Conservation (phyloP, 2,113 vertebrate species). For the Bos javanicus region DNA sequence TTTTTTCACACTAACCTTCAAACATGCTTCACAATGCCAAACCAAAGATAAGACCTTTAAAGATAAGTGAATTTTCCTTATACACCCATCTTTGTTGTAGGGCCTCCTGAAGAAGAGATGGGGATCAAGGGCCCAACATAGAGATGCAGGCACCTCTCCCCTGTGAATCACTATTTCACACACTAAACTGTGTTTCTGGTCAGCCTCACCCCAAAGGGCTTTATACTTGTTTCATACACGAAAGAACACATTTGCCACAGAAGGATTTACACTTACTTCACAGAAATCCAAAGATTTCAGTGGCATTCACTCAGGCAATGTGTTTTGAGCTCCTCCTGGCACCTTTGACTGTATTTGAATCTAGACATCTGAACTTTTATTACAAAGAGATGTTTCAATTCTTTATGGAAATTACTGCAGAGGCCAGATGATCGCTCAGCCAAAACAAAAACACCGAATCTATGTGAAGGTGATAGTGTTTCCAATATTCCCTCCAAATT, state of each 20-base stretch:
- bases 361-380: background rate
- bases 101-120: background rate
- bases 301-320: background rate
- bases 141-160: background rate
- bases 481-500: background rate
- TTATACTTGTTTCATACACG: background rate
- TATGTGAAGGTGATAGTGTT: background rate
- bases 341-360: background rate
- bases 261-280: background rate
- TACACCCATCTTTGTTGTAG: background rate
- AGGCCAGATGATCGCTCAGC: background rate
- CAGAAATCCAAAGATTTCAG: background rate
- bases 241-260: background rate
- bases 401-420: background rate
- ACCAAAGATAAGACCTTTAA: conserved; percentile 47
- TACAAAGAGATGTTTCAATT: background rate
- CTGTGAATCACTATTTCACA: fast-evolving
- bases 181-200: fast-evolving
- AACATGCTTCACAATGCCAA: conserved; percentile 36
- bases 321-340: background rate
- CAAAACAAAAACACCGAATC: background rate
- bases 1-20: conserved; percentile 43
- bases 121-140: background rate
- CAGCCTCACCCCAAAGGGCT: background rate
- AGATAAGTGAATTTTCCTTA: conserved; percentile 46